Evolutionary conservation across 1,140 invertebrate species (phyloP).

Genomic region (Brachionus rubens): DNA sequence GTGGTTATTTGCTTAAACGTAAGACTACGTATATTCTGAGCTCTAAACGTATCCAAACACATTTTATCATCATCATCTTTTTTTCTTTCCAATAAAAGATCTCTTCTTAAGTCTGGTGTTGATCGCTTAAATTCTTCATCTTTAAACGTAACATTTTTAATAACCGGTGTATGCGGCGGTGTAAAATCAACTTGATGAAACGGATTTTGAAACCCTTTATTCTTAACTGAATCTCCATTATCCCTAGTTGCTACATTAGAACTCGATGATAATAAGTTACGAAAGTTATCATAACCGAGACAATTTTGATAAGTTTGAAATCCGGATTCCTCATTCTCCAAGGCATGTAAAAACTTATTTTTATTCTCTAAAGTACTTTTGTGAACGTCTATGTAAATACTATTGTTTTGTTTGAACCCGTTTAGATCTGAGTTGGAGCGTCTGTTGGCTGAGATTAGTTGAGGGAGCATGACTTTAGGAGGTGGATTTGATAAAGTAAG

Average conservation of each 20-base stretch:
- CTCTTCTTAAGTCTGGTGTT: background rate
- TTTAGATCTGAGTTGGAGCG: background rate
- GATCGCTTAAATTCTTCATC: background rate
- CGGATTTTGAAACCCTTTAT: background rate
- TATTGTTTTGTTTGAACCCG: background rate
- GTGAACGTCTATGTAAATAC: background rate
- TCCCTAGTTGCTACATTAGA: conserved; percentile 4
- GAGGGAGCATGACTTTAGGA: background rate
- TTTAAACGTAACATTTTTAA: background rate
- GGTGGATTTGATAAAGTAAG: conserved; percentile 1
- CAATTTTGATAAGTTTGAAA: conserved; percentile 10
- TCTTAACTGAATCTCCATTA: background rate
- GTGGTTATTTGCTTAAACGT: conserved; percentile 46
- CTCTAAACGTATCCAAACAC: conserved; percentile 14
- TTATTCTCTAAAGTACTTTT: conserved; percentile 25
- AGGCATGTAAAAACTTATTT: background rate
- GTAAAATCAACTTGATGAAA: conserved; percentile 10
- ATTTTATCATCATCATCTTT: conserved; percentile 41
- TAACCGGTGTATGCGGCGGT: background rate
- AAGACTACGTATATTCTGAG: conserved; percentile 36
- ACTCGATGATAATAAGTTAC: background rate
- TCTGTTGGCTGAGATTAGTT: background rate
- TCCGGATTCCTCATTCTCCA: background rate
- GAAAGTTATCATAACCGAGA: conserved; percentile 36
- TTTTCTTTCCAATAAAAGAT: background rate